Evolutionary conservation across 2,888 invertebrate species (phyloP).

Genomic region (Ceratothoa steindachneri): DNA sequence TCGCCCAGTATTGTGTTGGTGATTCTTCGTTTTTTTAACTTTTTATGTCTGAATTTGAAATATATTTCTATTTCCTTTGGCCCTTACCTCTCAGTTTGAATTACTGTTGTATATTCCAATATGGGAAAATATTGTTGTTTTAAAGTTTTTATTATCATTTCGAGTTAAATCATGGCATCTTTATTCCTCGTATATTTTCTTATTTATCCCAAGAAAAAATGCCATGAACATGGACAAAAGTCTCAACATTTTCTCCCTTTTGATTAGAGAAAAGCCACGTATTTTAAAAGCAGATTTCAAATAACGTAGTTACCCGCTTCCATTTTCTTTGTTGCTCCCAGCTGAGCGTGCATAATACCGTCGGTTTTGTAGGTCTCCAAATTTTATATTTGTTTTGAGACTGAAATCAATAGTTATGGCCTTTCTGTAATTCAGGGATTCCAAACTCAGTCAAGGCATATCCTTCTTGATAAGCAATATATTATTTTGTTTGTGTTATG

Average conservation of each 20-base stretch:
- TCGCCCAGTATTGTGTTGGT: no score
- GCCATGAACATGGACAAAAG: no score
- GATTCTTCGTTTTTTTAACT: no score
- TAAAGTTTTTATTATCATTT: no score
- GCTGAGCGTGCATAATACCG: slow-evolving; percentile 12
- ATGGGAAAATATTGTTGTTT: no score
- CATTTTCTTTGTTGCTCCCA: slow-evolving; percentile 15
- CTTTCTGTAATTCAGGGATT: slow-evolving; percentile 13
- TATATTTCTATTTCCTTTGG: no score
- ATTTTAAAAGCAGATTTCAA: slow-evolving; percentile 1
- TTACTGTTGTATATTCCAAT: no score
- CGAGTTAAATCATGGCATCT: no score
- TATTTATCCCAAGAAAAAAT: no score
- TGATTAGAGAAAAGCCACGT: neutral
- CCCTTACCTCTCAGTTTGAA: no score
- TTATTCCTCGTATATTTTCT: no score
- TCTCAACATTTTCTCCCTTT: neutral
- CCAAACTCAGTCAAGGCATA: slow-evolving; percentile 5
- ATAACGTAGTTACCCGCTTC: slow-evolving; percentile 7
- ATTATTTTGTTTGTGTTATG: slow-evolving; percentile 15
- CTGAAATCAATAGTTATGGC: slow-evolving; percentile 42
- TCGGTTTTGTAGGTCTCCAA: slow-evolving; percentile 3
- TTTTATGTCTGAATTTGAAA: no score
- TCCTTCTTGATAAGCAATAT: slow-evolving; percentile 15
- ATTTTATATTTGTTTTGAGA: slow-evolving; percentile 31